Base-by-base conservation (phyloP, 2,888 invertebrate species). In the Callosobruchus maculatus region DNA sequence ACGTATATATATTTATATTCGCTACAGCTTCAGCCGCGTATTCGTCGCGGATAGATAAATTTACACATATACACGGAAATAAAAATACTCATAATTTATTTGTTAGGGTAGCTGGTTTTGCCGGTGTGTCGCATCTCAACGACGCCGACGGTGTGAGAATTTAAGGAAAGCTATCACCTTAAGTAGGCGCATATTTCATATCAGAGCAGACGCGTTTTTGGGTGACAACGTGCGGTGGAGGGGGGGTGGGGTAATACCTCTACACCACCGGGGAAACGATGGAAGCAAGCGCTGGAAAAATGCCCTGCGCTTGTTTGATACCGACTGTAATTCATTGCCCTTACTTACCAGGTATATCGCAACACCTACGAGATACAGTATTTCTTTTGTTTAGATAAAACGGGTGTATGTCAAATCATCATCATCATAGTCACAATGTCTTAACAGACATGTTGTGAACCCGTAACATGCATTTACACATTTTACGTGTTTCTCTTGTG, bases 111-210 rank as follows among this genome's bases (percentile, higher is more conserved):
- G 49, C 49, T 49, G 49, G 9, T 49, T 49, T 18, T 49, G 49
- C 80, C 74, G 77, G 79, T 80, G 82, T 84, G 84, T 84, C 84
- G 83, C 83, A 80, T 71, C 21, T 20, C 22, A 18, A 20, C 84
- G 84, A 84, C 86, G 87, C 30, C n/a, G n/a, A n/a, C n/a, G 30
- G 30, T 30, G 49, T 49, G 49, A 49, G 49, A 87, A 85, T 87
- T 87, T 87, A 87, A 86, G 87, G 85, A 87, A 87, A 87, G 87
- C 87, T 84, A 87, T 87, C 87, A 87, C 85, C 87, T 86, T 87
- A 87, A 87, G 87, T 87, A 87, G 84, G 85, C 83, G 84, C 83
- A 87, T 87, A 87, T 87, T 86, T 87, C 87, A 87, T 87, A 85
- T 86, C 85, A 49, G 49, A 49, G 49, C 49, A 49, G 49, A 49